Base-by-base conservation (phyloP, 2,797 vertebrate genomes). In the Aphelocoma californica region DNA sequence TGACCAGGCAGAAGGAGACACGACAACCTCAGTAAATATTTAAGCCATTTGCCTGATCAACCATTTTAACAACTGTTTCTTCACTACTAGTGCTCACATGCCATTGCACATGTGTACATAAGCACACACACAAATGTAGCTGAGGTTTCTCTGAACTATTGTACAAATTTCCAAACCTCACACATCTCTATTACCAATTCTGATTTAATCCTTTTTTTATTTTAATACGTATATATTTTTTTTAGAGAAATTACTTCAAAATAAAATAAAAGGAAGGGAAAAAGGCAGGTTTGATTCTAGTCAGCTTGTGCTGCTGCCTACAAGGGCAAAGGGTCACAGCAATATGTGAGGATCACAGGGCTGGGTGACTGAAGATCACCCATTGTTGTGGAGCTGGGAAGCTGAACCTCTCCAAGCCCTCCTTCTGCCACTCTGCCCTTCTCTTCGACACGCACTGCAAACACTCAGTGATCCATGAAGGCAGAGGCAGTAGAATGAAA, bases 401-500 rank as follows among this genome's bases (percentile, higher is more conserved):
- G 81, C 84, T 5, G 42, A 66, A 83, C 84, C 86, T 95, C 93
- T 81, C 56, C 0, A 36, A 96, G 95, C 93, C 86, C 95, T 97
- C 95, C 86, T 89, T 93, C 85, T 95, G 91, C 97, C 97, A 91
- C 95, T 94, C 95, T 96, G 97, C 93, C 96, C 97, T 96, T 95
- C 96, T 88, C 92, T 87, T 81, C 36, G 84, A 97, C 96, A 97
- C 7, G 47, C 54, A 92, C 91, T 10, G 1, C 97, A 94, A 96
- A 91, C 88, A 93, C 0, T 48, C 96, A 96, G 94, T 81, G 96
- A 97, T 94, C 97, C 97, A 92, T 97, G 96, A 97, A 97, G 96
- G 73, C 95, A 88, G 89, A 67, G 81, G 48, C 95, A 97, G 85
- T 5, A 92, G 94, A 96, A 95, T 51, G 95, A 97, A 95, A 87